Percentiles rank a stretch among this genome's conserved stretches.
Evolutionary conservation across 2,113 vertebrate species (phyloP).

Genomic region (Ascaphus truei): DNA sequence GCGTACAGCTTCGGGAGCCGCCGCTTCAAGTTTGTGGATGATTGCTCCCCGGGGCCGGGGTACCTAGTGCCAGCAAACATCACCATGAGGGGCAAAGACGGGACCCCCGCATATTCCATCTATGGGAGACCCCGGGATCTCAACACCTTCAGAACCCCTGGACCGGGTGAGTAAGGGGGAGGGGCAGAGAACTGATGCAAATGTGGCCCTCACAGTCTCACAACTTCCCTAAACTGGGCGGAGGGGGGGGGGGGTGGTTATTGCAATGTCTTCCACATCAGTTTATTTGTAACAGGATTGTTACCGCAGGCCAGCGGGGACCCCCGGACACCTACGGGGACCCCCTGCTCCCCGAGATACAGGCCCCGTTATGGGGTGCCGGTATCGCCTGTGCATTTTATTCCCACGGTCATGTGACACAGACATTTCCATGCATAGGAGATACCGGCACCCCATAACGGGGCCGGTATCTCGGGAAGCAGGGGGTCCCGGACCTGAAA

Average conservation of each 20-base stretch:
- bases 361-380: too few species aligned
- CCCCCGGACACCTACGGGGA: too few species aligned
- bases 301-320: too few species aligned
- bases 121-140: conserved; percentile 58
- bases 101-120: conserved; percentile 70
- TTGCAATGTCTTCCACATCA: too few species aligned
- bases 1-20: conserved; percentile 74
- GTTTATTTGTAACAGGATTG: too few species aligned
- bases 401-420: too few species aligned
- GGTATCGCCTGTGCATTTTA: too few species aligned
- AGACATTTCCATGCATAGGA: too few species aligned
- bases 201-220: neutral
- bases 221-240: neutral
- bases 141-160: conserved; percentile 55
- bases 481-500: too few species aligned
- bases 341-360: too few species aligned
- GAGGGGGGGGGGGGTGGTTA: neutral
- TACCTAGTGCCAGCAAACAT: conserved; percentile 69
- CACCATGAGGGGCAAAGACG: conserved; percentile 58
- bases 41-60: conserved; percentile 68
- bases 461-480: too few species aligned
- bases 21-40: neutral
- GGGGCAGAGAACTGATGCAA: conserved; percentile 12
- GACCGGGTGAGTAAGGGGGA: conserved; percentile 82
- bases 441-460: too few species aligned